These are phyloP conservation scores for Drosophila yooni DNA, from an alignment of 2,888 invertebrate genomes.

Conservation along the genomic window DNA sequence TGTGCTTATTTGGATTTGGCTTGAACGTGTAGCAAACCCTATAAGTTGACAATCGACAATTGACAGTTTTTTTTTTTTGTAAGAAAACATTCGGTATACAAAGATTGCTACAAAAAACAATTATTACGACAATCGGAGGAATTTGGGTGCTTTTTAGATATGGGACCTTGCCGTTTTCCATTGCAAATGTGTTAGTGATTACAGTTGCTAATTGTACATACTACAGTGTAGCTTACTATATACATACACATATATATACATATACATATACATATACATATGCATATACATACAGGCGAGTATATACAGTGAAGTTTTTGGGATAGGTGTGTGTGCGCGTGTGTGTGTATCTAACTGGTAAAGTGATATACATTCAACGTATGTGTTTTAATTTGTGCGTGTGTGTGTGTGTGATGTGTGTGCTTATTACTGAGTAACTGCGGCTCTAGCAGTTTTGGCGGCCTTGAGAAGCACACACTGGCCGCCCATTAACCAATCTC, in stretches of 20 bases:
- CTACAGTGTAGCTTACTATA: constrained; percentile 8
- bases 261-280: background rate
- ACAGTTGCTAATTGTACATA: constrained; percentile 10
- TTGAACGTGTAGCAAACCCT: constrained; percentile 84
- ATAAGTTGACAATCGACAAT: constrained; percentile 65
- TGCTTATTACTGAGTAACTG: constrained; percentile 23
- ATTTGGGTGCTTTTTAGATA: background rate
- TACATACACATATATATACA: background rate
- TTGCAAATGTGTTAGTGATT: background rate
- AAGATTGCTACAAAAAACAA: constrained; percentile 12
- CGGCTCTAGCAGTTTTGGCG: constrained; percentile 50
- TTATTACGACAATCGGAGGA: constrained; percentile 12
- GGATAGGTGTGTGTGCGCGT: constrained; percentile 29
- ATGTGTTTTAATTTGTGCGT: background rate
- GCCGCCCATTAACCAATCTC: constrained; percentile 22
- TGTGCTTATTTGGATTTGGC: constrained; percentile 83
- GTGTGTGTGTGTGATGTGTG: constrained; percentile 7
- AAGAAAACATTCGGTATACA: constrained; percentile 11
- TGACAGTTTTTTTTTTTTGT: constrained; percentile 1
- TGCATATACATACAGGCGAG: background rate
- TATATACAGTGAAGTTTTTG: constrained; percentile 18
- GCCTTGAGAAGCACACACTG: constrained; percentile 52
- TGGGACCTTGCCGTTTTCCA: background rate
- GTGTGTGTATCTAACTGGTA: constrained; percentile 33
- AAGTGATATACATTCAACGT: background rate